phyloP scores from a whole-genome alignment of 2,888 invertebrate species.

The Octonoba sinensis region DNA sequence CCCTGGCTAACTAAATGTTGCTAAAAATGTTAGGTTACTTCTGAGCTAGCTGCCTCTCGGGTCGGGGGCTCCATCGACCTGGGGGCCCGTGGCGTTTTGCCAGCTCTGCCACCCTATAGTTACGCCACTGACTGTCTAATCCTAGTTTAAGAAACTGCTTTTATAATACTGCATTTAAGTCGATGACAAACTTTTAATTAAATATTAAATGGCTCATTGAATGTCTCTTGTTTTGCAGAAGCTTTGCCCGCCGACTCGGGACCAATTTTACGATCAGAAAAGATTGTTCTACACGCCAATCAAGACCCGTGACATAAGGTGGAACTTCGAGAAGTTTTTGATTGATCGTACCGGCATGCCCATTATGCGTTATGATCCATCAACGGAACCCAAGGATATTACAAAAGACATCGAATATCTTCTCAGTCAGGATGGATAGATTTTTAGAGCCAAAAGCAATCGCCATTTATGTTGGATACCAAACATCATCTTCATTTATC shows the following conservation, averaged over 20 bases:
- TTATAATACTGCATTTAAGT: too few species aligned
- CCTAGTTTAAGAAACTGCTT: too few species aligned
- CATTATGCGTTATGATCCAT: constrained; percentile 56
- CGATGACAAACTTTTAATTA: too few species aligned
- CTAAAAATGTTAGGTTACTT: too few species aligned
- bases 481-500: too few species aligned
- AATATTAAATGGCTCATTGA: too few species aligned
- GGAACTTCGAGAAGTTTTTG: constrained; percentile 62
- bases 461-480: not conserved
- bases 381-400: constrained; percentile 38
- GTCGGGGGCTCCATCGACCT: too few species aligned
- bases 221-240: constrained; percentile 36
- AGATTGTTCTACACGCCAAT: constrained; percentile 57
- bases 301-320: constrained; percentile 49
- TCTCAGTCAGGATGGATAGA: not conserved
- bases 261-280: constrained; percentile 13
- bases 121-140: too few species aligned
- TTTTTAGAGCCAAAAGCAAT: not conserved
- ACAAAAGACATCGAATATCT: constrained; percentile 27
- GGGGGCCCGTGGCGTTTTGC: too few species aligned
- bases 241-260: constrained; percentile 51
- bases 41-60: too few species aligned
- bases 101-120: too few species aligned
- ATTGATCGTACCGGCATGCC: constrained; percentile 44
- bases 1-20: too few species aligned